Evolutionary conservation across 2,888 invertebrate species (phyloP).

Genomic region (Trypoxylon attenuatum): DNA sequence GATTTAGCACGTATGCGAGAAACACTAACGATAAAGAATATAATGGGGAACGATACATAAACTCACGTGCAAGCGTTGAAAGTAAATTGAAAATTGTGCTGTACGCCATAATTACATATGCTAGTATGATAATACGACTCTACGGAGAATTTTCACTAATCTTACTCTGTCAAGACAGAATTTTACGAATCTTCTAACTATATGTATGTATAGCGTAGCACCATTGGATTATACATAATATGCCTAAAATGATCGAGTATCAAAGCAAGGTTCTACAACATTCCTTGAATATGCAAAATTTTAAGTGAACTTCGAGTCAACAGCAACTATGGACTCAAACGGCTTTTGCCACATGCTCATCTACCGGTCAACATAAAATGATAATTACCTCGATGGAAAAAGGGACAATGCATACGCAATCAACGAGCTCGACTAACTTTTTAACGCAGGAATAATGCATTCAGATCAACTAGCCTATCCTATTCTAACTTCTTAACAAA

Average conservation of each 20-base stretch:
- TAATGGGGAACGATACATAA: neutral
- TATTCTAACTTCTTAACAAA: constrained; percentile 36
- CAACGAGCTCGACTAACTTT: constrained; percentile 36
- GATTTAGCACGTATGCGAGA: too few relatives aligned
- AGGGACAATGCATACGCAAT: constrained; percentile 26
- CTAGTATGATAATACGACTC: neutral
- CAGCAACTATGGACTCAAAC: constrained; percentile 9
- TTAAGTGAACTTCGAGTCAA: constrained; percentile 21
- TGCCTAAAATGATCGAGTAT: constrained; percentile 10
- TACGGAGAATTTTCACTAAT: neutral
- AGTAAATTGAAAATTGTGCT: neutral
- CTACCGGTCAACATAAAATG: constrained; percentile 30
- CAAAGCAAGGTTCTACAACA: constrained; percentile 38
- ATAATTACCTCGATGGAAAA: constrained; percentile 18
- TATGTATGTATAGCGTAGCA: neutral
- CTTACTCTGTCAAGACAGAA: neutral
- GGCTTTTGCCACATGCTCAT: constrained; percentile 38
- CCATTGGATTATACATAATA: too few relatives aligned
- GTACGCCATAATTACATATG: neutral
- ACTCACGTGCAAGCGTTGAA: neutral
- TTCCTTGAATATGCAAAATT: constrained; percentile 35
- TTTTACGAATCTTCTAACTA: neutral
- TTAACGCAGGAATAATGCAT: constrained; percentile 29
- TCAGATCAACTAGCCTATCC: constrained; percentile 25
- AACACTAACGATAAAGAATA: too few relatives aligned